A percentile compares a stretch with the other conserved stretches of the same genome.
phyloP scores from a whole-genome alignment of 2,113 vertebrate genomes.

The Plecturocebus donacophilus region DNA sequence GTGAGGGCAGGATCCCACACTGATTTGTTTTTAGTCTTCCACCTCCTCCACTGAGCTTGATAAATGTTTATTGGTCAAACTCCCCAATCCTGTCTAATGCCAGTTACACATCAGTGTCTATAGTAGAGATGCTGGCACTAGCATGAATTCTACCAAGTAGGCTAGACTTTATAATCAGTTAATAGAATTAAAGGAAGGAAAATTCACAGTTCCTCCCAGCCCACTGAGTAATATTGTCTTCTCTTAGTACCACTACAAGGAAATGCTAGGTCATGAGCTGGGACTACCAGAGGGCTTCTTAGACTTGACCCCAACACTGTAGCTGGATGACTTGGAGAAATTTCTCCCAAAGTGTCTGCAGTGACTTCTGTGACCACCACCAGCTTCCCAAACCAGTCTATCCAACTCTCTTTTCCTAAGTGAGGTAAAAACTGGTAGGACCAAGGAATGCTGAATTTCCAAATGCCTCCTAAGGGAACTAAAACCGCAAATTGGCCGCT shows the following conservation, averaged over 20 bases:
- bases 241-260: not conserved
- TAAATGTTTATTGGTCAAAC: not conserved
- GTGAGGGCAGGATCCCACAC: not conserved
- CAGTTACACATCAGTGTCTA: not conserved
- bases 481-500: not conserved
- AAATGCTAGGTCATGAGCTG: not conserved
- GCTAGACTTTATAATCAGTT: not conserved
- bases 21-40: not conserved
- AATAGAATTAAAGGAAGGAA: not conserved
- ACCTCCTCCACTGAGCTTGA: not conserved
- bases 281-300: not conserved
- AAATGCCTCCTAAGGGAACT: not conserved
- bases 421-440: not conserved
- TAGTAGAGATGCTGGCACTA: not conserved
- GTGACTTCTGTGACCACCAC: not conserved
- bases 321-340: not conserved
- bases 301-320: not conserved
- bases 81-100: not conserved
- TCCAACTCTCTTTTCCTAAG: not conserved
- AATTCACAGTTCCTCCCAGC: not conserved
- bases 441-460: not conserved
- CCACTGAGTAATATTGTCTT: not conserved
- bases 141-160: too few species aligned
- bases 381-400: not conserved
- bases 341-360: not conserved